phyloP scores from a whole-genome alignment of 2,888 invertebrate genomes.

The Sipha maydis region DNA sequence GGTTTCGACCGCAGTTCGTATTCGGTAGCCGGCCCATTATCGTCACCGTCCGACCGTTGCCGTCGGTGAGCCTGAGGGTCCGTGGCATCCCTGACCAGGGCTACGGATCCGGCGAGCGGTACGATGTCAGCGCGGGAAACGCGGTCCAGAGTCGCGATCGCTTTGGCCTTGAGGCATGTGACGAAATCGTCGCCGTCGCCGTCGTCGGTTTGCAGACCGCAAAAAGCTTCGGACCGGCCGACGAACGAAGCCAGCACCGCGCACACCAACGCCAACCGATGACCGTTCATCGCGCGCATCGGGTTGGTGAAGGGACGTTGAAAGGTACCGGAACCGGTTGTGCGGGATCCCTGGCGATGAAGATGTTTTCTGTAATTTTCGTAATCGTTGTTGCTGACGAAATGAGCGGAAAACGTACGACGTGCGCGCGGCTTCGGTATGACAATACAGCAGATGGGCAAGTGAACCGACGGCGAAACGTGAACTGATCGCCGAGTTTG shows the following conservation, averaged over 20 bases:
- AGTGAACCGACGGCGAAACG: neutral
- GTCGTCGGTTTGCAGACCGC: slow-evolving; percentile 10
- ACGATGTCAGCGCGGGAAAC: slow-evolving; percentile 75
- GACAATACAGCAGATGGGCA: neutral
- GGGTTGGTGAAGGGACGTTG: too few species aligned
- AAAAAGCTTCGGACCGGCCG: neutral
- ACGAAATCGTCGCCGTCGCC: slow-evolving; percentile 41
- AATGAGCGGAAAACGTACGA: neutral
- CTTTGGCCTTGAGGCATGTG: slow-evolving; percentile 68
- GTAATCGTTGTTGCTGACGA: neutral
- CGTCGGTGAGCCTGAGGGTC: slow-evolving; percentile 66
- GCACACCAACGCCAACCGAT: neutral
- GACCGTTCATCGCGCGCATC: neutral
- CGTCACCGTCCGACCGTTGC: slow-evolving; percentile 66
- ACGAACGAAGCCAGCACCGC: neutral
- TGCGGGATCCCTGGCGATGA: too few species aligned
- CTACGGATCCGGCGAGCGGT: slow-evolving; percentile 65
- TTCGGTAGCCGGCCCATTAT: slow-evolving; percentile 76
- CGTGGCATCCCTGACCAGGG: slow-evolving; percentile 72
- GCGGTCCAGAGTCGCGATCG: slow-evolving; percentile 80
- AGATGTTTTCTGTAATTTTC: too few species aligned
- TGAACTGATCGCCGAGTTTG: neutral
- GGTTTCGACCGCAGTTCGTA: slow-evolving; percentile 77
- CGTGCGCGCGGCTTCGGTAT: neutral
- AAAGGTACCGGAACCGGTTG: too few species aligned